Evolutionary conservation across 2,113 vertebrate genomes (phyloP).

Genomic region (Sterrhoptilus dennistouni): DNA sequence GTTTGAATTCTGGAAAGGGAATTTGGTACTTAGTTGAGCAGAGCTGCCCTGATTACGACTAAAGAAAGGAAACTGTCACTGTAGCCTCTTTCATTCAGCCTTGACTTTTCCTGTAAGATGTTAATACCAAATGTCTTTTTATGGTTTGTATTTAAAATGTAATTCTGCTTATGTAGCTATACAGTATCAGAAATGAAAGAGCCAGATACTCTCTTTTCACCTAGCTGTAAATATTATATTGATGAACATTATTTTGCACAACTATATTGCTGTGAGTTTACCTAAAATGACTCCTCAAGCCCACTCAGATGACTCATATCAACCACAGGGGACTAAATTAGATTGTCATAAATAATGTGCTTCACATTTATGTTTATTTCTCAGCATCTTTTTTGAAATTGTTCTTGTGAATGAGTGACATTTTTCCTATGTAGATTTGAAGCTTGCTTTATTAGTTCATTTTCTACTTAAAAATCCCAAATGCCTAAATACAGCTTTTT

Average conservation of each 20-base stretch:
- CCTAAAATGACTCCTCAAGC: slow-evolving; percentile 37
- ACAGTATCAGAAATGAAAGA: neutral
- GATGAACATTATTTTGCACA: slow-evolving; percentile 14
- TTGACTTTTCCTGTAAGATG: neutral
- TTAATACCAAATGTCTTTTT: neutral
- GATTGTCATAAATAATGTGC: slow-evolving; percentile 47
- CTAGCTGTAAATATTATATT: neutral
- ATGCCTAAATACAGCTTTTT: neutral
- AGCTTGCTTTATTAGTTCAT: neutral
- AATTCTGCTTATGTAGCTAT: neutral
- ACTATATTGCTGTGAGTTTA: slow-evolving; percentile 22
- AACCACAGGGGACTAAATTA: slow-evolving; percentile 46
- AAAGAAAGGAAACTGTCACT: neutral
- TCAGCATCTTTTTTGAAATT: slow-evolving; percentile 6
- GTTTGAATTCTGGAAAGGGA: neutral
- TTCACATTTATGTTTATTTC: slow-evolving; percentile 41
- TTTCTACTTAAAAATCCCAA: slow-evolving; percentile 6
- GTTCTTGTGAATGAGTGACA: slow-evolving; percentile 39
- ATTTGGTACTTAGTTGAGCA: slow-evolving; percentile 10
- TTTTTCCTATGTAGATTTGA: neutral
- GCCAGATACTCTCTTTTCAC: neutral
- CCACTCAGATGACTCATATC: slow-evolving; percentile 58
- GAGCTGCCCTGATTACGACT: neutral
- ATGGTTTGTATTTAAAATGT: neutral
- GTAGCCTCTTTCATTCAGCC: neutral